Base-by-base conservation (phyloP, 2,888 invertebrate species). In the Molorchus minor region DNA sequence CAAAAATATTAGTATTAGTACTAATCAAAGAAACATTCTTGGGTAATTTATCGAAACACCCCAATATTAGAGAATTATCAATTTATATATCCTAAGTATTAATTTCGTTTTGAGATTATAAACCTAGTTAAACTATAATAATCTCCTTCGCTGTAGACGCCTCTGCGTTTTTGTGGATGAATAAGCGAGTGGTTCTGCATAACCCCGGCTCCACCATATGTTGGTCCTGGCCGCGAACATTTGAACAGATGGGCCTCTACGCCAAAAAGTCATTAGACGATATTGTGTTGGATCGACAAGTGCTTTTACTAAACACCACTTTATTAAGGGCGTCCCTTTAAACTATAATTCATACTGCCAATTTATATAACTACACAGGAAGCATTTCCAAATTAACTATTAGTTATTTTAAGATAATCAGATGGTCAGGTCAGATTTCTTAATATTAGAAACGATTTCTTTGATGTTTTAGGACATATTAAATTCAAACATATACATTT, bases 201-300 rank as follows among this genome's bases (percentile, higher is more conserved):
- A 68, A 71, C 72, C 71, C 72, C 60, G 71, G 66, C 68, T 70
- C 62, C 60, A 79, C 81, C 80, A 81, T 81, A 81, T 81, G 80
- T 80, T 80, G 76, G 73, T 72, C 72, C 71, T 65, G 77, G 78
- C 78, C 78, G 78, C 78, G 76, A 77, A 78, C 78, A 79, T 78
- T 75, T 74, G 80, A 80, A 80, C 81, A 81, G 81, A 81, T 81
- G 81, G 80, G 76, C 75, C 70, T 75, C 70, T 77, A 79, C 79
- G 79, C 78, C 79, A 77, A 80, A 80, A 81, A 81, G 81, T 81
- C 81, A 81, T 81, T 81, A 81, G 77, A 71, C 73, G 74, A 78
- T 76, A 80, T 80, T 80, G 79, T 79, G 69, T 72, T 67, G 71
- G 71, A 74, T 74, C 70, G 77, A 77, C 78, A 78, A 79, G 78